These are phyloP conservation scores for Cataglyphis rosenhaueri DNA, from an alignment of 2,888 invertebrate species.

Conservation along the genomic window DNA sequence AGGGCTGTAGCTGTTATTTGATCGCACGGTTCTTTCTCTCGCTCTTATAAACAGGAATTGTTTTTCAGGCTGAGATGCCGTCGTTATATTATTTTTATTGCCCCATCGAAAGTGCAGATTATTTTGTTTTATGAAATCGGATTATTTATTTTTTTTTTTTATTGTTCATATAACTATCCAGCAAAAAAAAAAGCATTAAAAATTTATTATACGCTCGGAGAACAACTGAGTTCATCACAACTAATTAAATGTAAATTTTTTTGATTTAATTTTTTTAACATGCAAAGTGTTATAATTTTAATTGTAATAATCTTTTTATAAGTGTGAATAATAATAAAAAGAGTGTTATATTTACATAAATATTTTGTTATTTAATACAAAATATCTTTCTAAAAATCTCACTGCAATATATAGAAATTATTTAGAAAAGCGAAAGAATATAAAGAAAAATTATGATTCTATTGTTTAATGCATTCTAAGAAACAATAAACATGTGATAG, in stretches of 20 bases:
- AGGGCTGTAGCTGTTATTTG: constrained; percentile 22
- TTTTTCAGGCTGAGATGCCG: constrained; percentile 41
- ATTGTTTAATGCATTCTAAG: background rate
- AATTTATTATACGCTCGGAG: constrained; percentile 7
- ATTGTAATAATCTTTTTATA: background rate
- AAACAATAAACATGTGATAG: constrained; percentile 1
- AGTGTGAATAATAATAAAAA: background rate
- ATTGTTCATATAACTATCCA: background rate
- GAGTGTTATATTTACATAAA: background rate
- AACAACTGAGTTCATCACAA: constrained; percentile 9
- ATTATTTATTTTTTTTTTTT: constrained; percentile 34
- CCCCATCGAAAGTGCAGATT: constrained; percentile 57
- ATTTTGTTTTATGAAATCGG: constrained; percentile 31
- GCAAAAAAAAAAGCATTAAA: background rate
- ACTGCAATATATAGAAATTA: background rate
- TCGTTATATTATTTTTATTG: constrained; percentile 27
- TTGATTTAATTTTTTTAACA: constrained; percentile 10
- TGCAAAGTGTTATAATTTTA: background rate
- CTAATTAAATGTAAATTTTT: constrained; percentile 33
- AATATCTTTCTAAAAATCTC: background rate
- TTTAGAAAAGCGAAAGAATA: background rate
- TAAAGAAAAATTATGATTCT: background rate
- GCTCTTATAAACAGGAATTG: constrained; percentile 42
- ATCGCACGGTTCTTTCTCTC: constrained; percentile 25
- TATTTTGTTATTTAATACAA: background rate